Conservation (phyloP, 2,113 vertebrate species). For the rat (Rattus norvegicus) region GRCr8 NC_086027.1:47949501-47950000, state of each 20-base stretch:
- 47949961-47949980: not conserved
- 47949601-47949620: not conserved
- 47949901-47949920: not conserved
- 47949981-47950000: not conserved
- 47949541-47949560: not conserved
- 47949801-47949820: too few species aligned
- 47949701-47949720: not conserved
- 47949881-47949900: not conserved
- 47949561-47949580: not conserved
- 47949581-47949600: not conserved
- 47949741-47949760: not conserved
- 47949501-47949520: not conserved
- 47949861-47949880: too few species aligned
- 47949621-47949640: not conserved
- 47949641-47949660: too few species aligned
- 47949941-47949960: not conserved
- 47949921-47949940: not conserved
- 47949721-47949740: accelerated
- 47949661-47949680: not conserved
- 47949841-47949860: too few species aligned
- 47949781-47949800: too few species aligned
- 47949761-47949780: not conserved
- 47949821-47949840: too few species aligned
- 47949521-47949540: not conserved
- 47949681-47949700: not conserved